Conservation (phyloP, 2,888 invertebrate species). For the Apodemia mormo region DNA sequence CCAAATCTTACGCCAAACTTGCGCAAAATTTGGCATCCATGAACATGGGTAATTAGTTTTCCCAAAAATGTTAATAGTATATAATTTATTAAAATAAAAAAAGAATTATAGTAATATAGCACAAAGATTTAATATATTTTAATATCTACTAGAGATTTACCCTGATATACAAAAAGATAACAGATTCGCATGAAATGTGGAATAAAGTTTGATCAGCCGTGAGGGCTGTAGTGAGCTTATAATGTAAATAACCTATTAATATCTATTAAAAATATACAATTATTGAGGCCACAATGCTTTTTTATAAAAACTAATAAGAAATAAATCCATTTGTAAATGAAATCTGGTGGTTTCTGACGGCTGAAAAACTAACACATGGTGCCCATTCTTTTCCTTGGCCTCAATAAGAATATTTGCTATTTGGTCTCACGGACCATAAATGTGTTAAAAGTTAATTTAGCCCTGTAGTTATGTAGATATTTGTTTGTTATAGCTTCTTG, state of each 20-base stretch:
- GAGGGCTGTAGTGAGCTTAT: constrained; percentile 64
- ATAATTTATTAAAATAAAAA: constrained; percentile 69
- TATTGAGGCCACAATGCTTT: constrained; percentile 20
- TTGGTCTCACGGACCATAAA: constrained; percentile 36
- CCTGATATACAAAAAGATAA: constrained; percentile 73
- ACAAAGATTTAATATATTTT: constrained; percentile 83
- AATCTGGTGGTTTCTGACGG: not conserved
- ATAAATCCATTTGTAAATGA: constrained; percentile 27
- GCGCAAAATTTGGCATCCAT: constrained; percentile 59
- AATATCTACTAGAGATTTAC: constrained; percentile 79
- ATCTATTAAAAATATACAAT: constrained; percentile 23
- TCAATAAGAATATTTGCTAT: constrained; percentile 19
- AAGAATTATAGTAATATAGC: constrained; percentile 82
- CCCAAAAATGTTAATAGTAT: constrained; percentile 58
- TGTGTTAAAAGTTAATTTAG: constrained; percentile 32
- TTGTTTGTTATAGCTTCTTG: constrained; percentile 41
- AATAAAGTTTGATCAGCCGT: constrained; percentile 53
- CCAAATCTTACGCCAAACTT: constrained; percentile 72
- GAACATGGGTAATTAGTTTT: constrained; percentile 48
- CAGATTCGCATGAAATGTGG: constrained; percentile 72
- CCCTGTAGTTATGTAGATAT: constrained; percentile 28
- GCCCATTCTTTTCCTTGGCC: constrained; percentile 16
- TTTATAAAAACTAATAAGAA: constrained; percentile 22
- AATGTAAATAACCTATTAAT: constrained; percentile 43
- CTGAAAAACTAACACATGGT: constrained; percentile 17